Evolutionary conservation across 2,113 vertebrate species (phyloP), one percentile per base, ranked within the genome.

Genomic region (Rhinoptilus africanus): DNA sequence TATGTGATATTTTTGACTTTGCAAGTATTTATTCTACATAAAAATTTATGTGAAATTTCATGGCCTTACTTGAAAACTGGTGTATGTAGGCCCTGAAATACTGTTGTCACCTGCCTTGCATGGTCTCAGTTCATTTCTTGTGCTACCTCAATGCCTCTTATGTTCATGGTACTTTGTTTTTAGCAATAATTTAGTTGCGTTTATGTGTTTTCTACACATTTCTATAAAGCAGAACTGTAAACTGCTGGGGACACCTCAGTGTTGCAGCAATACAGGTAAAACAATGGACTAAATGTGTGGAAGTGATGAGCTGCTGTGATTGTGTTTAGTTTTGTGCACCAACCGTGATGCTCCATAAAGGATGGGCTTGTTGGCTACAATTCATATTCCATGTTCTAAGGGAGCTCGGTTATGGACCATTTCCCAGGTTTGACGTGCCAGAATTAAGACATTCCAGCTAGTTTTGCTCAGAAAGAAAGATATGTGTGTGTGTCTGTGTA

Each of bases 401-500:
- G 45, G 45, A 76, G 32, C 34, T 78, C 9, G 6, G 7, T 88
- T 83, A 45, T 56, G 67, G 32, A n/a, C 20, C 21, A 30, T 72
- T 92, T 93, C 41, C 37, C 18, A 66, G 30, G 30, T 75, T 57
- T 88, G 39, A 43, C 12, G 17, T 63, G 30, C 19, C 50, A 73
- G 35, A 66, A 80, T 76, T 67, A 85, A 69, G 48, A 39, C 10
- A 72, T 51, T 79, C 48, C 39, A 82, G 47, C 20, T 53, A 47
- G 10, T 83, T 92, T 76, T 86, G 26, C 57, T 73, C 39, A 80
- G 63, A 64, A 84, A 28, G 12, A 45, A 39, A 63, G 26, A 18
- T 62, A 4, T 4, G 1, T 60, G 12, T 53, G 4, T 51, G 4
- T 10, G 13, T 66, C 30, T 30, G 13, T 23, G 18, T 1, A 16